Percentiles rank a stretch among this genome's conserved stretches.
phyloP scores from a whole-genome alignment of 2,797 vertebrate genomes.

The Spinus olivaceus region DNA sequence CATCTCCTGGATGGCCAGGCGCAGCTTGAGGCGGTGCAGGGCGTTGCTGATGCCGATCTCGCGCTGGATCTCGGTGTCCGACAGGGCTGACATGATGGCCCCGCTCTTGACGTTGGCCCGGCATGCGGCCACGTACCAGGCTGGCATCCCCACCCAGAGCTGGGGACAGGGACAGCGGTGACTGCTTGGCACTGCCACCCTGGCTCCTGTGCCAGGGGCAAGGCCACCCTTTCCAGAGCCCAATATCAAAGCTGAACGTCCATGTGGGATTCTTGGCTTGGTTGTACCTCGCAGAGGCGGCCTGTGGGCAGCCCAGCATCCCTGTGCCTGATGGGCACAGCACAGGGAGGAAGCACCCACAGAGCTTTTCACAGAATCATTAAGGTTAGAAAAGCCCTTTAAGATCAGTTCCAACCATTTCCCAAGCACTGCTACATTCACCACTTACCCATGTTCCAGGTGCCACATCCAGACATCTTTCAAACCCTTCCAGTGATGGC shows the following conservation, averaged over 20 bases:
- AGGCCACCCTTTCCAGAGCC: neutral
- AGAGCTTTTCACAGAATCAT: rapidly evolving
- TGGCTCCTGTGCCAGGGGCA: neutral
- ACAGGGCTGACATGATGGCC: constrained; percentile 95
- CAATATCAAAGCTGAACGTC: rapidly evolving
- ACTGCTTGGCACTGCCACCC: neutral
- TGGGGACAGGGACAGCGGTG: constrained; percentile 49
- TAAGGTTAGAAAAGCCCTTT: neutral
- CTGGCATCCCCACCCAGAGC: constrained; percentile 98
- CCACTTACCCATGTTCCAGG: neutral
- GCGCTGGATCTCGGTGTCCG: constrained; percentile 95
- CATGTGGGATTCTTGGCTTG: neutral
- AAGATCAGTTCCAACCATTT: neutral
- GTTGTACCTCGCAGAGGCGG: neutral
- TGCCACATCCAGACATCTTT: neutral
- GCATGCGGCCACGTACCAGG: constrained; percentile 96
- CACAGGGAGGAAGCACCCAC: neutral
- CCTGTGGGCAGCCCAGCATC: neutral
- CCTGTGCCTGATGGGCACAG: neutral
- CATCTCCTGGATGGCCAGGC: constrained; percentile 97
- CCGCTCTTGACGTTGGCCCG: constrained; percentile 96
- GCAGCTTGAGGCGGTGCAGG: constrained; percentile 90
- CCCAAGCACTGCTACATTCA: neutral
- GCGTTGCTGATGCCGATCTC: constrained; percentile 98
- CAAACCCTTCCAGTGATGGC: neutral